Conservation (phyloP, 2,113 vertebrate species). For the Tupaia chinensis region DNA sequence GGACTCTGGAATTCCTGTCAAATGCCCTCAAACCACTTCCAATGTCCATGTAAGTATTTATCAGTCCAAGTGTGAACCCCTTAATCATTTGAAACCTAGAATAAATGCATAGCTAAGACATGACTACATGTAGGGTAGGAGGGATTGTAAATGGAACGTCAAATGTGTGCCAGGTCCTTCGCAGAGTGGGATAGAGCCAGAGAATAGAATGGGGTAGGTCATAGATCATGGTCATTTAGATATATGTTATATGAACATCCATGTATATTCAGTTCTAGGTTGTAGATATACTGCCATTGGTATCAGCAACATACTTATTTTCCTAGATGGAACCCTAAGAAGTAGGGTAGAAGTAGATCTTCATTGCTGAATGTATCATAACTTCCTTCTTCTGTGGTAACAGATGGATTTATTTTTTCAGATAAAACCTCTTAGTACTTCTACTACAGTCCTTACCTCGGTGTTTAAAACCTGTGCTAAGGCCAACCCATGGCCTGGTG, state of each 20-base stretch:
- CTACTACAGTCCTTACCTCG: background rate
- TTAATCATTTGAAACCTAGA: background rate
- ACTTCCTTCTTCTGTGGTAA: background rate
- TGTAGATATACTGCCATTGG: background rate
- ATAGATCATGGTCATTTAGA: background rate
- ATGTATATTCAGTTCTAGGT: too few relatives aligned
- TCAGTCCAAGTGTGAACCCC: background rate
- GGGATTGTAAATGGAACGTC: background rate
- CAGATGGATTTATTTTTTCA: background rate
- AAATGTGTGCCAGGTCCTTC: background rate
- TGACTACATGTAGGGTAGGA: background rate
- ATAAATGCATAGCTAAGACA: background rate
- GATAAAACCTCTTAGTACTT: background rate
- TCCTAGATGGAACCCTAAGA: background rate
- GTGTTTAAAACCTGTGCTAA: background rate
- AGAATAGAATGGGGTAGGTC: background rate
- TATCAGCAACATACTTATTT: background rate
- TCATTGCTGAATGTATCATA: background rate
- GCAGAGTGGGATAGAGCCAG: background rate
- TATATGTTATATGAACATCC: background rate
- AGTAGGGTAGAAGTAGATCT: background rate
- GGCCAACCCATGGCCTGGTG: too few relatives aligned
- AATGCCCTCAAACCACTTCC: background rate
- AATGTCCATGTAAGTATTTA: background rate
- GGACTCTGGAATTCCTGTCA: slow-evolving; percentile 6